Base-by-base conservation (phyloP, 2,888 invertebrate species). In the Eugnorisma glareosa region DNA sequence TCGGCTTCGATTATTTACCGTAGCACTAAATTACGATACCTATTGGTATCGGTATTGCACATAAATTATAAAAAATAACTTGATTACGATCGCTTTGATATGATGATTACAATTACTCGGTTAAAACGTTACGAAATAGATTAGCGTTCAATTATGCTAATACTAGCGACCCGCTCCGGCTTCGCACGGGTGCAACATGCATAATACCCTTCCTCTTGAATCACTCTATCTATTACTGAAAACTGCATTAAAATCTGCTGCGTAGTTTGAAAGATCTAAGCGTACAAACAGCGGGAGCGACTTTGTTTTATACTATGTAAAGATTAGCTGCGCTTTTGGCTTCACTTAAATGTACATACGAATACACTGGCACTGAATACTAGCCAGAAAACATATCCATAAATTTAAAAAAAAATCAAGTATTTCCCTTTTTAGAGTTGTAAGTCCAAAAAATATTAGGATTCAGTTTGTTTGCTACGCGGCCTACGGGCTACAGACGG, bases 1-100 rank as follows among this genome's bases (percentile, higher is more conserved):
- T 77, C 73, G 51, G n/a, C 37, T 37, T 64, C 57, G 74, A 82
- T 81, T 70, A 69, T 15, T 70, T 51, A 85, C 54, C 7, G 35
- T 37, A 54, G 37, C 43, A 71, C 35, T 64, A 43, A 3, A 63
- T 61, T 70, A 81, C 45, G 15, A 75, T 75, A 45, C 28, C 15
- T 66, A 69, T 18, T 57, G 21, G 64, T 67, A 66, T 59, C 31
- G 2, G n/a, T 75, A 59, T 83, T 68, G 63, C 83, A 64, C 31
- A 66, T 66, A 37, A 10, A 31, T 66, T 31, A n/a, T 28, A 73
- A 81, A 71, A 28, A 67, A 81, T 67, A 63, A 61, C 66, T 40
- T 54, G 79, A 79, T 81, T 31, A n/a, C 5, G 35, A 77, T 81
- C 63, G n/a, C 4, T 37, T 59, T n/a, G 15, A 37, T 63, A 45